A percentile compares a stretch with the other conserved stretches of the same genome.
Evolutionary conservation across 1,140 invertebrate species (phyloP).

Genomic region (Saccostrea echinata): DNA sequence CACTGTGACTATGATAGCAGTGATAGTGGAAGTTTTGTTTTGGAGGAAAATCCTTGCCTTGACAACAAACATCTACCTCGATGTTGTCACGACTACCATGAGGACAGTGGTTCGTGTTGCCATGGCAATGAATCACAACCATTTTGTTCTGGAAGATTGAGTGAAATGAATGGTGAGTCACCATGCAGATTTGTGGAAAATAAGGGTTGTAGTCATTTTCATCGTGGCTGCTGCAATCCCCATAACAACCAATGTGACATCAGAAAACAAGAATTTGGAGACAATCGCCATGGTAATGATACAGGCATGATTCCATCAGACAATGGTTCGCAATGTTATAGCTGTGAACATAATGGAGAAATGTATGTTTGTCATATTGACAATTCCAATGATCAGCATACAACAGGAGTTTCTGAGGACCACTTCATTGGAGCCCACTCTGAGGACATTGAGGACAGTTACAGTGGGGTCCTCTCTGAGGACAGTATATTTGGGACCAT

Average conservation of each 20-base stretch:
- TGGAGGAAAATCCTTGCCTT: background rate
- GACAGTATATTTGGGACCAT: background rate
- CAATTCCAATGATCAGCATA: background rate
- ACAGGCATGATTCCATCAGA: background rate
- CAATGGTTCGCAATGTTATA: conserved; percentile 19
- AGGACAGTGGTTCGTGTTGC: background rate
- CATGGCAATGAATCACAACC: background rate
- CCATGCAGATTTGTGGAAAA: background rate
- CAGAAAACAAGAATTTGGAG: background rate
- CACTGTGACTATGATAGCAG: background rate
- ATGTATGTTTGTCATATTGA: background rate
- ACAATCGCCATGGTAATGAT: conserved; percentile 32
- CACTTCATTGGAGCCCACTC: background rate
- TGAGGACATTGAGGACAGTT: background rate
- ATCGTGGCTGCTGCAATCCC: background rate
- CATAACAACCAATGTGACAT: background rate
- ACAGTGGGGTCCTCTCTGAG: background rate
- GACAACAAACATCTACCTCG: background rate
- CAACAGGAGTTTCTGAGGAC: too few species aligned
- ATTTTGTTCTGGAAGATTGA: background rate
- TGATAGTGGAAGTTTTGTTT: background rate
- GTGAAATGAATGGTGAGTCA: background rate
- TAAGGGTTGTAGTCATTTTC: background rate
- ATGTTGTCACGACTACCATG: background rate
- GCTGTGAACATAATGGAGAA: conserved; percentile 32